Base-by-base conservation (phyloP, 64 coral and sea anemone genomes). In the Montipora sp. region DNA sequence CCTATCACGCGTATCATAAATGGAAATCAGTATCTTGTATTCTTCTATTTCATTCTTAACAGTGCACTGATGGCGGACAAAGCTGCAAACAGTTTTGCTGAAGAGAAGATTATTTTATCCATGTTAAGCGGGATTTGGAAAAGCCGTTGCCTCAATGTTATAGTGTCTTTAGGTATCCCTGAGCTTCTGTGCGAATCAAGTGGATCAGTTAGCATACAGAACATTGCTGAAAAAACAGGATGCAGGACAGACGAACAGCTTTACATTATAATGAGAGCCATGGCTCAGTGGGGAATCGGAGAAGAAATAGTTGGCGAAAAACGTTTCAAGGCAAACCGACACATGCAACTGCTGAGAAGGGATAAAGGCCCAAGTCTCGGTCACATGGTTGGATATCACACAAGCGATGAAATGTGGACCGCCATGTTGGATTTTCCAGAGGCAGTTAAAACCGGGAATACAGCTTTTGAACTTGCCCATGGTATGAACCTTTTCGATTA, bases 311-410 rank as follows among this genome's bases (percentile, higher is more conserved):
- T 36, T 36, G 80, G 51, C 12, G 55, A 82, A 27, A 91, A 58
- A 44, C 24, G 22, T 16, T 91, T 91, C 59, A 12, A 70, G 2
- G 67, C 89, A 13, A 92, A 92, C 72, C 51, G 43, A 43, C 71
- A 51, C 12, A 87, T 92, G 90, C 50, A 92, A 44, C 48, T 92
- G 55, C 81, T 92, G 0, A 57, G 90, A 6, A 81, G 90, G 24
- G 73, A 87, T 73, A 86, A 59, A 60, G 90, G 80, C 60, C 79
- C 80, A 3, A 92, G 90, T 76, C 81, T 92, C 20, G 90, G 90
- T 3, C 73, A 86, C 16, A 84, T 84, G 49, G 90, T 86, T 9
- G 18, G 19, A 2, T 92, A 87, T 27, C 76, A 63, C 5, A 72
- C 18, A 14, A 92, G 90, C 36, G 90, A 92, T 60, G 90, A 92